phyloP scores from a whole-genome alignment of 2,888 invertebrate genomes.

The Diarsia rubi region DNA sequence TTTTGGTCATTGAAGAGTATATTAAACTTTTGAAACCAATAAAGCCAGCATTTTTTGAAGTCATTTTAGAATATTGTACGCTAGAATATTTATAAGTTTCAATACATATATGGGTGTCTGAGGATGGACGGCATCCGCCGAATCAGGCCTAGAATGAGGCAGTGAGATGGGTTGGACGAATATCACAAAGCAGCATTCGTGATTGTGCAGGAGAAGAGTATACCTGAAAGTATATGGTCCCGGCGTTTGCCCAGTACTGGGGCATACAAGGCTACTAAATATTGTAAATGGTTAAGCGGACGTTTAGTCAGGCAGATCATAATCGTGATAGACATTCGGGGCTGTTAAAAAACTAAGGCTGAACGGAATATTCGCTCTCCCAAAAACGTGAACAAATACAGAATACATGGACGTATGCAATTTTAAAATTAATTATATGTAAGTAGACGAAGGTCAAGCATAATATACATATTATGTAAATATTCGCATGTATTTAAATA shows the following conservation, averaged over 20 bases:
- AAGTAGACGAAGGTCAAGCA: constrained; percentile 50
- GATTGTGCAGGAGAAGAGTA: too few relatives aligned
- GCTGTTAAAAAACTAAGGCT: background rate
- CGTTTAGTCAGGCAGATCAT: background rate
- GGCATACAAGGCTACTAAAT: too few relatives aligned
- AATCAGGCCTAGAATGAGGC: too few relatives aligned
- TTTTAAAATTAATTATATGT: constrained; percentile 47
- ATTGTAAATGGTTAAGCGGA: background rate
- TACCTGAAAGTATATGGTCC: too few relatives aligned
- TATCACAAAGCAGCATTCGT: too few relatives aligned
- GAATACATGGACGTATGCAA: constrained; percentile 18
- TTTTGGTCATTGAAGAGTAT: background rate
- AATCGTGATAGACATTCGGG: background rate
- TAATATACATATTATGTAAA: constrained; percentile 17
- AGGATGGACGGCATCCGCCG: too few relatives aligned
- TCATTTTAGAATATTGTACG: too few relatives aligned
- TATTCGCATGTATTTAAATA: constrained; percentile 18
- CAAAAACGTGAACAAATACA: constrained; percentile 24
- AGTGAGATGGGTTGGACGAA: too few relatives aligned
- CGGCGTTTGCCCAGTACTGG: too few relatives aligned
- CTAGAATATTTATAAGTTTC: too few relatives aligned
- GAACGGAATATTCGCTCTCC: background rate
- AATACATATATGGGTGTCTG: too few relatives aligned
- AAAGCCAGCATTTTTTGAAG: too few relatives aligned
- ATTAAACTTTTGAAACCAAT: background rate